phyloP scores from a whole-genome alignment of 2,888 invertebrate species.

The Apoda limacodes region DNA sequence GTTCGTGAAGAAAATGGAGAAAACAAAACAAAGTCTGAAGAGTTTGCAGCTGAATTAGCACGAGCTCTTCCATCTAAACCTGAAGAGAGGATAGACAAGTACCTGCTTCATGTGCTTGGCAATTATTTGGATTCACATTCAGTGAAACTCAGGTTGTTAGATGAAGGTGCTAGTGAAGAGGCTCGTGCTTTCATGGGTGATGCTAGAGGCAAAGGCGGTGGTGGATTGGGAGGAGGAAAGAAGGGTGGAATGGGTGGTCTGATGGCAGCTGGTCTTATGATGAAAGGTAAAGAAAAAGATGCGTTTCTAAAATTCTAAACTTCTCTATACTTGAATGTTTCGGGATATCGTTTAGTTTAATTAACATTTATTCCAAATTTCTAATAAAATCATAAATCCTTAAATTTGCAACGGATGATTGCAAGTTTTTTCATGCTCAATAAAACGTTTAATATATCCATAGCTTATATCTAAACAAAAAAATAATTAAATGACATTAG shows the following conservation, averaged over 20 bases:
- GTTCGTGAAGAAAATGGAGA: conserved; percentile 70
- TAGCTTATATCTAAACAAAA: too few species aligned
- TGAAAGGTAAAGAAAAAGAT: conserved; percentile 74
- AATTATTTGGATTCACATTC: conserved; percentile 80
- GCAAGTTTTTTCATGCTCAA: too few species aligned
- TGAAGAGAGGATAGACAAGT: conserved; percentile 81
- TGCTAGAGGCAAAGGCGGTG: conserved; percentile 61
- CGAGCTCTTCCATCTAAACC: conserved; percentile 81
- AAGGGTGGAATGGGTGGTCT: conserved; percentile 64
- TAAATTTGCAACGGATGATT: too few species aligned
- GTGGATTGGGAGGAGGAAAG: conserved; percentile 54
- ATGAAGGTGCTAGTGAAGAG: conserved; percentile 70
- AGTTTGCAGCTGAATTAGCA: conserved; percentile 79
- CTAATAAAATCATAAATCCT: too few species aligned
- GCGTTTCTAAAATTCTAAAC: too few species aligned
- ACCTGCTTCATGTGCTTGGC: conserved; percentile 77
- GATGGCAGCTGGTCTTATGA: conserved; percentile 70
- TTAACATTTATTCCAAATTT: too few species aligned
- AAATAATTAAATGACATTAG: too few species aligned
- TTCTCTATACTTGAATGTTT: too few species aligned
- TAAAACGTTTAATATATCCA: too few species aligned
- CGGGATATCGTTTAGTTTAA: too few species aligned
- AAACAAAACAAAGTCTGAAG: conserved; percentile 72
- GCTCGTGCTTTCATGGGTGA: conserved; percentile 69
- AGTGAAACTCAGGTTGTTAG: conserved; percentile 77